Conservation (phyloP, 2,888 invertebrate genomes). For the Acanthosoma haemorrhoidale region DNA sequence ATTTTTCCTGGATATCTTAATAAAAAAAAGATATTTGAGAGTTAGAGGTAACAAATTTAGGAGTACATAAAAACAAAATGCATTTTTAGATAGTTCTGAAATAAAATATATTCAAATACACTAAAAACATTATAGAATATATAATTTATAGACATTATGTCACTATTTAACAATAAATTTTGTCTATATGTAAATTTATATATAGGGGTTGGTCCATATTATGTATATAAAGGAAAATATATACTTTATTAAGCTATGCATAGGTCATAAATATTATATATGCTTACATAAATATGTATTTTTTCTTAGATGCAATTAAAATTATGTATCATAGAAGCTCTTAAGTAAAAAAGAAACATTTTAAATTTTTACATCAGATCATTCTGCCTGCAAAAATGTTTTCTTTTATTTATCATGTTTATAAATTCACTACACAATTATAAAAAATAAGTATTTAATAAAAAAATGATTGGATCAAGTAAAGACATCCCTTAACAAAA, state of each 20-base stretch:
- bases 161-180: not conserved
- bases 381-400: not conserved
- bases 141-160: no score
- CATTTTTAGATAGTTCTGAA: no score
- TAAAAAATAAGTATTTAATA: constrained; percentile 12
- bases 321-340: constrained; percentile 4
- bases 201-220: constrained; percentile 9
- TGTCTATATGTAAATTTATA: not conserved
- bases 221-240: not conserved
- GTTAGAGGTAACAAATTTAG: no score
- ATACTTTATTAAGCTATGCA: not conserved
- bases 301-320: not conserved
- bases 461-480: not conserved
- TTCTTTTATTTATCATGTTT: not conserved
- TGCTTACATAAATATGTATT: not conserved
- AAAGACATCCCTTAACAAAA: not conserved
- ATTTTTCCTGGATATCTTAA: no score
- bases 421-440: not conserved
- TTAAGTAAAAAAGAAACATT: not conserved
- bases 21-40: no score
- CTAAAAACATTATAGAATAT: not conserved
- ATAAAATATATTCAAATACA: not conserved
- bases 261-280: not conserved
- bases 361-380: constrained; percentile 3
- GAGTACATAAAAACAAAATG: no score